Percentiles rank a stretch among this genome's conserved stretches.
phyloP scores from a whole-genome alignment of 2,888 invertebrate genomes.

The Parnassius apollo region DNA sequence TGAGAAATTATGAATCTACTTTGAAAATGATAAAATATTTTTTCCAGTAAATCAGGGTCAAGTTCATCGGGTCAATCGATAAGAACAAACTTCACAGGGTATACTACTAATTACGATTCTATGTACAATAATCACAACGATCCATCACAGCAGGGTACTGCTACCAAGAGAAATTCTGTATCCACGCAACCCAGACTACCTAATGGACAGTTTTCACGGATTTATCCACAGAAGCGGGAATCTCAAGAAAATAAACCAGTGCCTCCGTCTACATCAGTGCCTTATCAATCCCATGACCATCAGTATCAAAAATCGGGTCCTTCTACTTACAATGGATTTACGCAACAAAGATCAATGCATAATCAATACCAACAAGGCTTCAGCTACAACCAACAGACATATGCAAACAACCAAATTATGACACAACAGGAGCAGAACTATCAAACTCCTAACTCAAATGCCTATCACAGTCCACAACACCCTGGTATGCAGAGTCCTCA shows the following conservation, averaged over 20 bases:
- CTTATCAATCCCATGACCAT: conserved; percentile 72
- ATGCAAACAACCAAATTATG: conserved; percentile 60
- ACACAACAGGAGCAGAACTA: conserved; percentile 63
- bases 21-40: conserved; percentile 1
- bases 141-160: conserved; percentile 55
- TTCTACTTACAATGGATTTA: conserved; percentile 62
- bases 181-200: conserved; percentile 57
- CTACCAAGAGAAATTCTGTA: conserved; percentile 66
- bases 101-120: conserved; percentile 71
- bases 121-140: conserved; percentile 70
- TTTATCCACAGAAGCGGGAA: conserved; percentile 57
- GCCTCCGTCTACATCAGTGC: conserved; percentile 48
- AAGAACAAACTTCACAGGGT: conserved; percentile 71
- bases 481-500: conserved; percentile 69
- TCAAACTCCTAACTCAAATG: conserved; percentile 59
- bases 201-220: conserved; percentile 69
- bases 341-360: conserved; percentile 64
- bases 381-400: conserved; percentile 61
- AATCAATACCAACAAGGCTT: conserved; percentile 67
- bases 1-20: too few species aligned
- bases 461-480: conserved; percentile 70
- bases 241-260: conserved; percentile 50
- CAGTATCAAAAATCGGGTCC: conserved; percentile 69
- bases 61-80: conserved; percentile 76
- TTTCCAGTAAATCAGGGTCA: conserved; percentile 76